Evolutionary conservation across 64 coral and sea anemone species (phyloP).

Genomic region (Montipora efflorescens): DNA sequence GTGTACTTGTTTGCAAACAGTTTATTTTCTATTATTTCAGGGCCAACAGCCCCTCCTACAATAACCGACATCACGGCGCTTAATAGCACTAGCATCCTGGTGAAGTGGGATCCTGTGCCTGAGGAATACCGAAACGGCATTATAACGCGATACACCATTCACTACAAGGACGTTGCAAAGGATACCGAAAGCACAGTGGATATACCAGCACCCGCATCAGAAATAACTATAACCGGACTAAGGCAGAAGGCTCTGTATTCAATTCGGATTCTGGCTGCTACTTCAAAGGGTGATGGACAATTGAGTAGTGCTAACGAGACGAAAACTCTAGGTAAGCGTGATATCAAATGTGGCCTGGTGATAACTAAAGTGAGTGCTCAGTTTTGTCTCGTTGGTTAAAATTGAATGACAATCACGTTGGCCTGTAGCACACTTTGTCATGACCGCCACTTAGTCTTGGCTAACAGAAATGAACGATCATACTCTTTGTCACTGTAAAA

Average conservation of each 20-base stretch:
- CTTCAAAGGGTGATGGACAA: not conserved
- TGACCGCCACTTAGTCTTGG: no score
- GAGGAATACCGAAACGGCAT: not conserved
- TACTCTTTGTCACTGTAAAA: no score
- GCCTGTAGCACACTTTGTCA: no score
- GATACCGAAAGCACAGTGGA: no score
- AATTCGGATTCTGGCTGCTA: constrained; percentile 7
- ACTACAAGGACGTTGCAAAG: not conserved
- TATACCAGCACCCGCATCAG: not conserved
- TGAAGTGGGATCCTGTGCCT: not conserved
- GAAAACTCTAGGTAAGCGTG: not conserved
- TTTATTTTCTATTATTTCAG: not conserved
- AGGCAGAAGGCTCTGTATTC: not conserved
- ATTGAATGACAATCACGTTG: no score
- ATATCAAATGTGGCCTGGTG: no score
- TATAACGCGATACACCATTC: not conserved
- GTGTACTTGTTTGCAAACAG: no score
- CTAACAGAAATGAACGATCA: no score
- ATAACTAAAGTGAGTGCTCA: no score
- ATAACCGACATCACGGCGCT: not conserved
- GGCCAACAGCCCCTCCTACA: not conserved
- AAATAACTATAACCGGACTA: not conserved
- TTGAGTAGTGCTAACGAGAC: not conserved
- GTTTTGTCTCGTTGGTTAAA: no score
- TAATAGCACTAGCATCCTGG: constrained; percentile 13